A percentile compares a stretch with the other conserved stretches of the same genome.
Conservation (phyloP, 2,113 vertebrate species). For the Pygoscelis antarcticus region DNA sequence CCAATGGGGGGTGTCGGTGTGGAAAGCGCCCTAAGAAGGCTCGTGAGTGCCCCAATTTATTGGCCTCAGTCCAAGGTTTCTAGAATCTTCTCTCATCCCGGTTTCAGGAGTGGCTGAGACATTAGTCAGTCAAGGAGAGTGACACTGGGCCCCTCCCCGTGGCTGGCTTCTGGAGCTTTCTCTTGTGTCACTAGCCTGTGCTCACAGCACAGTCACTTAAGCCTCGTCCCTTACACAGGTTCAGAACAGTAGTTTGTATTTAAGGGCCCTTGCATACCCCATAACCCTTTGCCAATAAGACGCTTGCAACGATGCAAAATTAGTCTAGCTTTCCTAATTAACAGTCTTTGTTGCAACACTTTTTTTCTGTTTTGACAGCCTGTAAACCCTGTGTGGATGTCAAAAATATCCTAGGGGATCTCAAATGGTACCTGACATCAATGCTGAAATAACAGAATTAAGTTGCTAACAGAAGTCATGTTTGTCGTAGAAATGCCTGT, state of each 20-base stretch:
- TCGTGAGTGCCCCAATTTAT: no score
- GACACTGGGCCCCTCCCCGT: no score
- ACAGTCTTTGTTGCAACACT: neutral
- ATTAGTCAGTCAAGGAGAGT: no score
- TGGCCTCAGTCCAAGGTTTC: no score
- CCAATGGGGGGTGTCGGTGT: no score
- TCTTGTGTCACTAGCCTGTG: no score
- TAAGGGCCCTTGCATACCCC: neutral
- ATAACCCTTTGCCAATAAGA: neutral
- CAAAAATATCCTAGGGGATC: neutral
- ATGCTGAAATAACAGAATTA: neutral
- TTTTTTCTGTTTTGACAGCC: neutral
- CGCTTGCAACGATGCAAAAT: neutral
- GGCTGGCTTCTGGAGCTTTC: no score
- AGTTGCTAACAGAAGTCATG: neutral
- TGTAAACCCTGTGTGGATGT: neutral
- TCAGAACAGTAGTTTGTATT: neutral
- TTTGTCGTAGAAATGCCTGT: neutral
- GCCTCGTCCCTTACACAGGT: neutral
- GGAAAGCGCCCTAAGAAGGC: no score
- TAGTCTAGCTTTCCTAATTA: neutral
- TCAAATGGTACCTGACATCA: neutral
- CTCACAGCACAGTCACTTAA: no score
- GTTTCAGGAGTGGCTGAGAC: no score
- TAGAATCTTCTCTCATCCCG: no score